These are phyloP conservation scores for Sebastes iracundus DNA, from an alignment of 2,797 vertebrate species.

Conservation along the genomic window DNA sequence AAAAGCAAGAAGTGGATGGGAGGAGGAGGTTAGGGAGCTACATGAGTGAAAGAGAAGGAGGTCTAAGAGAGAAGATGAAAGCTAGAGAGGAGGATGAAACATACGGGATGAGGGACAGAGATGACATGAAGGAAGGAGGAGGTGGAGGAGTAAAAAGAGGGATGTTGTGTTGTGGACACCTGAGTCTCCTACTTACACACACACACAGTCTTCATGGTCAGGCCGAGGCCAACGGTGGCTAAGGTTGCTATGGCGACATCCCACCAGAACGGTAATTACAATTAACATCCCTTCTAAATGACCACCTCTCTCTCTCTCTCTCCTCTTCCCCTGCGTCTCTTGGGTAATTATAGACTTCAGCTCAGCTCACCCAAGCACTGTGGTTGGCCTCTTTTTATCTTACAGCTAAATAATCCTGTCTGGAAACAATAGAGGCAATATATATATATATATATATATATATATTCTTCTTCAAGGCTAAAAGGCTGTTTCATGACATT, in stretches of 20 bases:
- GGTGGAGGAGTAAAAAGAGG: not conserved
- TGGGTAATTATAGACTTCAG: conserved; percentile 73
- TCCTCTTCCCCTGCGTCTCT: conserved; percentile 52
- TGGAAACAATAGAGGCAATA: conserved; percentile 50
- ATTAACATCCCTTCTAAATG: conserved; percentile 80
- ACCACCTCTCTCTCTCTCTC: conserved; percentile 64
- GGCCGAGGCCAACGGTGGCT: conserved; percentile 57
- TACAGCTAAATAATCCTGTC: conserved; percentile 64
- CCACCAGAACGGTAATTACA: conserved; percentile 78
- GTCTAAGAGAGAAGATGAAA: not conserved
- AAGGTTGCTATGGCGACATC: conserved; percentile 75
- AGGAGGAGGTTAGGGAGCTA: conserved; percentile 5
- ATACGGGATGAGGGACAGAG: not conserved
- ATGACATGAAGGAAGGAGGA: not conserved
- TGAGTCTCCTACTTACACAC: not conserved
- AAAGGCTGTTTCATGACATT: conserved; percentile 56
- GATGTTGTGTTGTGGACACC: conserved; percentile 22
- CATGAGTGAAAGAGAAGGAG: not conserved
- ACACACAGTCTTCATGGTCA: conserved; percentile 40
- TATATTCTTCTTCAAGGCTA: conserved; percentile 34
- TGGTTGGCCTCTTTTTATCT: conserved; percentile 60
- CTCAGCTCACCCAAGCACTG: conserved; percentile 61
- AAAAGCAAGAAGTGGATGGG: not conserved
- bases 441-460: not conserved
- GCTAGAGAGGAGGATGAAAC: not conserved